These are phyloP conservation scores for Tor tambroides DNA, from an alignment of 2,113 vertebrate species.

Conservation along the genomic window DNA sequence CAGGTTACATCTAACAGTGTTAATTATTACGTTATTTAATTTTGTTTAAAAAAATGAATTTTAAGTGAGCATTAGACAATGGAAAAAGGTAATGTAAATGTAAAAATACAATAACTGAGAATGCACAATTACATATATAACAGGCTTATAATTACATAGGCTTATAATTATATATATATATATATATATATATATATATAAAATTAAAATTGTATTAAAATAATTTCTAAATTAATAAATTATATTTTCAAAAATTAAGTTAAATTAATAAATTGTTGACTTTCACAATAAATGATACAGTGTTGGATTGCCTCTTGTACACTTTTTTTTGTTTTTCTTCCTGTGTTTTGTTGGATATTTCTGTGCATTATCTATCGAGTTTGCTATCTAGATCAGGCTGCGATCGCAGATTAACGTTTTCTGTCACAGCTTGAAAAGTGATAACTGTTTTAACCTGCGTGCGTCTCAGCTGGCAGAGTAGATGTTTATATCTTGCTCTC, in stretches of 20 bases:
- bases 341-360: neutral
- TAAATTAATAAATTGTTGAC: neutral
- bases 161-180: no score
- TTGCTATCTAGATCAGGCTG: slow-evolving; percentile 14
- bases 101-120: neutral
- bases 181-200: no score
- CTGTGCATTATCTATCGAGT: slow-evolving; percentile 2
- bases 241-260: no score
- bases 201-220: no score
- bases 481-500: slow-evolving; percentile 5
- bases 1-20: neutral
- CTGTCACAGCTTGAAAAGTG: neutral
- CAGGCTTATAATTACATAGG: no score
- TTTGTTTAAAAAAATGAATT: neutral
- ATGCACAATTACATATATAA: neutral
- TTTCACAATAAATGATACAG: neutral
- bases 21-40: neutral
- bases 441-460: neutral
- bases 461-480: neutral
- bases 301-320: neutral
- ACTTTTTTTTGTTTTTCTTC: neutral
- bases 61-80: neutral
- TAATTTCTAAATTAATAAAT: no score
- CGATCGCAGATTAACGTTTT: neutral
- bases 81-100: neutral